Percentiles rank a stretch among this genome's conserved stretches.
Conservation (phyloP, 2,797 vertebrate genomes). For the Oreortyx pictus region DNA sequence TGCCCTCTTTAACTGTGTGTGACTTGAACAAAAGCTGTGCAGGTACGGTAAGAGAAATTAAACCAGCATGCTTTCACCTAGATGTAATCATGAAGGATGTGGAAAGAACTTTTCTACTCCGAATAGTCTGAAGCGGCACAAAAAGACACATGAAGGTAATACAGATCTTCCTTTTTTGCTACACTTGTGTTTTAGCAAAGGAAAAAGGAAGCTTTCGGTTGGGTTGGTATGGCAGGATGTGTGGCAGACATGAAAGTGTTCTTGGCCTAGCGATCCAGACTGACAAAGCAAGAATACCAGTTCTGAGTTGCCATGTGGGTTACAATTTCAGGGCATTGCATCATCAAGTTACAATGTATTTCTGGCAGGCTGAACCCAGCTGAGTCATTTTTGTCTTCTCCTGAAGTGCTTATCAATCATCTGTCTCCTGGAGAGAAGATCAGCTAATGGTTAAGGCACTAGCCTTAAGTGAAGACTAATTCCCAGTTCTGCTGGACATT, state of each 20-base stretch:
- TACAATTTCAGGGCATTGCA: neutral
- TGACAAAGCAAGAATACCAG: accelerated
- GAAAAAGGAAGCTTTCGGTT: neutral
- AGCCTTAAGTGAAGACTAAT: neutral
- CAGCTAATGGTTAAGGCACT: neutral
- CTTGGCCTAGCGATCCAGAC: neutral
- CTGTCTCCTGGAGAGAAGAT: neutral
- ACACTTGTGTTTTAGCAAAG: neutral
- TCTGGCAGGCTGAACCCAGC: neutral
- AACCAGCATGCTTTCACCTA: slow-evolving; percentile 52
- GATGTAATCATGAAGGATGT: slow-evolving; percentile 87
- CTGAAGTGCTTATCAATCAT: neutral
- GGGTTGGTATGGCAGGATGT: accelerated
- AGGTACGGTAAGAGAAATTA: neutral
- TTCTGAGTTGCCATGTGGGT: neutral
- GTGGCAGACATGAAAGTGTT: neutral
- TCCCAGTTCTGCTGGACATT: neutral
- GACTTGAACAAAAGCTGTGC: neutral
- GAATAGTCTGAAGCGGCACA: slow-evolving; percentile 84
- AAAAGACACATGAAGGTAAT: slow-evolving; percentile 88
- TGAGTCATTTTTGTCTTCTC: neutral
- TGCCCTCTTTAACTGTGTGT: neutral
- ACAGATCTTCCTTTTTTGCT: neutral
- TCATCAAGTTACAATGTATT: neutral
- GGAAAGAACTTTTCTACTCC: slow-evolving; percentile 79